These are phyloP conservation scores for Stenoptilia bipunctidactyla DNA, from an alignment of 2,888 invertebrate genomes.

Conservation along the genomic window DNA sequence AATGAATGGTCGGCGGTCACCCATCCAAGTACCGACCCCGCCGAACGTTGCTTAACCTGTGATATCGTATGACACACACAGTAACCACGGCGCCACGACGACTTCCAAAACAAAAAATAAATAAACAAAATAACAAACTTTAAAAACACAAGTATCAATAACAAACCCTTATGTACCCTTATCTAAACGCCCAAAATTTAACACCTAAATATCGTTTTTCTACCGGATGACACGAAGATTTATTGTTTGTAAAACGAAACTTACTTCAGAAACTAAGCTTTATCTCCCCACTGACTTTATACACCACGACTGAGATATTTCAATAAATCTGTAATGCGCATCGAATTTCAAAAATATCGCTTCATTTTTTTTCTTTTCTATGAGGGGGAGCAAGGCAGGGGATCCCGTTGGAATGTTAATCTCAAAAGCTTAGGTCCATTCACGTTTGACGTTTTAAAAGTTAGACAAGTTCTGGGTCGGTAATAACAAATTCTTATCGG, in stretches of 20 bases:
- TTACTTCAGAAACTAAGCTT: conserved; percentile 25
- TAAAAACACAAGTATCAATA: too few relatives aligned
- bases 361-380: conserved; percentile 37
- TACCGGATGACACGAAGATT: conserved; percentile 54
- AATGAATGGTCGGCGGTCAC: too few relatives aligned
- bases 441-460: conserved; percentile 26
- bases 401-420: conserved; percentile 41
- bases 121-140: too few relatives aligned
- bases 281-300: conserved; percentile 60
- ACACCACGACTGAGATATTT: conserved; percentile 56
- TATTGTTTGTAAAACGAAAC: conserved; percentile 58
- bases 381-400: conserved; percentile 28
- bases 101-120: too few relatives aligned
- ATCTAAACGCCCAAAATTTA: conserved; percentile 36
- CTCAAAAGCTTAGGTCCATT: conserved; percentile 38
- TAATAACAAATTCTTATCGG: too few relatives aligned
- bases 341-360: conserved; percentile 56
- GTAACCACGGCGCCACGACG: too few relatives aligned
- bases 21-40: too few relatives aligned
- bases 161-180: conserved; percentile 14
- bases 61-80: too few relatives aligned
- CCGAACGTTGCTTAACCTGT: too few relatives aligned
- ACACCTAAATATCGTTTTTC: conserved; percentile 51
- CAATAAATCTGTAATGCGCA: conserved; percentile 64
- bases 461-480: conserved; percentile 23